Evolutionary conservation across 2,113 vertebrate species (phyloP), one percentile per base, ranked within the genome.

Genomic region (Scartelaos histophorus): DNA sequence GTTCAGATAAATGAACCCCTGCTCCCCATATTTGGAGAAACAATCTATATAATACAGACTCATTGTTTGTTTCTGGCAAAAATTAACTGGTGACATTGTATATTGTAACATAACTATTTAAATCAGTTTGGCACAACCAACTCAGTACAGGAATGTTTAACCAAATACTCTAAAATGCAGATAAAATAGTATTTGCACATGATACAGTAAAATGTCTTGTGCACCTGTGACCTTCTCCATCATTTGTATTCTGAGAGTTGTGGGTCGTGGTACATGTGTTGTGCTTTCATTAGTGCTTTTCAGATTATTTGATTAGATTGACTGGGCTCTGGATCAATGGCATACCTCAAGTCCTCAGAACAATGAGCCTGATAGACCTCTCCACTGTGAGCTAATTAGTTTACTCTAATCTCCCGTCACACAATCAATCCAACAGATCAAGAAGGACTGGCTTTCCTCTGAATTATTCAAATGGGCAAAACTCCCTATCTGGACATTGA

Each of bases 261-360:
- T 5, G 69, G 49, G 66, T 64, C n/a, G n/a, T 60, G 34, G 46
- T 25, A 61, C 49, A 47, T 54, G 9, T 78, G 19, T 65, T 64
- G 29, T n/a, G 17, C 25, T 70, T 73, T 54, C 70, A 73, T 80
- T 67, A 78, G 58, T 61, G 19, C 61, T 74, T 58, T 46, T 21
- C 56, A 68, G 79, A 82, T 56, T 67, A 58, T 83, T 34, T 78
- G 74, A 88, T 89, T 82, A 64, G 47, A 88, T 79, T 74, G 80
- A 76, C 69, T 53, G 54, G 71, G 61, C 68, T 74, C 45, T 49
- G 67, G 74, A 86, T 88, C 86, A 75, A 88, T 87, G 17, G 22
- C 68, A 68, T 1, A 61, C 62, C 74, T 58, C 56, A 51, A 64
- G 16, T 66, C 47, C 49, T 68, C 19, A 68, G 45, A 53, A 84